Evolutionary conservation across 2,888 invertebrate species (phyloP).

Genomic region (Andrena bicolor): DNA sequence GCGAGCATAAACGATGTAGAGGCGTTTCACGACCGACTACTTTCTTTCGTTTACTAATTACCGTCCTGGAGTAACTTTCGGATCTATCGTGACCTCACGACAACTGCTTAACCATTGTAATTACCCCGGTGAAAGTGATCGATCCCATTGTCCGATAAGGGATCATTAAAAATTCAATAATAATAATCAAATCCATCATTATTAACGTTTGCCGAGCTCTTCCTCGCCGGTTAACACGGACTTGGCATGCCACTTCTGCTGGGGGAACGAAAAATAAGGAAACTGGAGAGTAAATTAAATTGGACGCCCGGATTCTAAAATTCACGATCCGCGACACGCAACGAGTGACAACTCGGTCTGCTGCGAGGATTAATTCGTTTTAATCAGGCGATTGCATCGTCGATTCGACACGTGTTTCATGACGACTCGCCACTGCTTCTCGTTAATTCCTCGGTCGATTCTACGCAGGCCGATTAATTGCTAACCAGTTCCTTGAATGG

Average conservation of each 20-base stretch:
- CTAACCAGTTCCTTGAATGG: conserved; percentile 35
- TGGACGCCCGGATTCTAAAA: conserved; percentile 34
- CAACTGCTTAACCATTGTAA: conserved; percentile 49
- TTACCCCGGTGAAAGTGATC: conserved; percentile 58
- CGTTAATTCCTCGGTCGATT: conserved; percentile 34
- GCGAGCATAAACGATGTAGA: background rate
- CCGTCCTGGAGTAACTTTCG: conserved; percentile 48
- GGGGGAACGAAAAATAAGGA: background rate
- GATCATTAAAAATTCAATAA: conserved; percentile 2
- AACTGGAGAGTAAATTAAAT: conserved; percentile 11
- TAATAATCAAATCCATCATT: conserved; percentile 30
- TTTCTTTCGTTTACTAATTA: conserved; percentile 59
- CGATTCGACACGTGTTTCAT: conserved; percentile 65
- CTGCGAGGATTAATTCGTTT: conserved; percentile 64
- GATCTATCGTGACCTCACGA: conserved; percentile 44
- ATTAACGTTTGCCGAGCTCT: conserved; percentile 18
- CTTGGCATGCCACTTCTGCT: conserved; percentile 18
- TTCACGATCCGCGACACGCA: conserved; percentile 63
- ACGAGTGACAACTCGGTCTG: conserved; percentile 50
- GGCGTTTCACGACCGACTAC: conserved; percentile 34
- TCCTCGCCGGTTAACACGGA: conserved; percentile 27
- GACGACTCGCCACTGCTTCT: conserved; percentile 37
- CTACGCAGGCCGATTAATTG: conserved; percentile 50
- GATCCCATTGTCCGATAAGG: conserved; percentile 41
- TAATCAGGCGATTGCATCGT: conserved; percentile 65